Conservation (phyloP, 1,140 invertebrate species). For the Plutomurus gul region DNA sequence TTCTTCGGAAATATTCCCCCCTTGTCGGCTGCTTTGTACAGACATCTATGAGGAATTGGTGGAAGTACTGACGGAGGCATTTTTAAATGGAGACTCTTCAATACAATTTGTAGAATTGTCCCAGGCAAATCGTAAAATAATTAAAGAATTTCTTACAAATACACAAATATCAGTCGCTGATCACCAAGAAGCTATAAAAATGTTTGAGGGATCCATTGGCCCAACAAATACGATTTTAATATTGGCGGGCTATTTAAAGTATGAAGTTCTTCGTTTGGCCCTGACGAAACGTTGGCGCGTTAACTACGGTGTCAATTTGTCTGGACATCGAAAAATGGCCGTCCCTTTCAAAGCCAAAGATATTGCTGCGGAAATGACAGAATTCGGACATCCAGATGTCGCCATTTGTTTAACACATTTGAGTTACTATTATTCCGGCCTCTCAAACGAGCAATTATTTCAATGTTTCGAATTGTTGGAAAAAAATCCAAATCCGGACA, state of each 20-base stretch:
- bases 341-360: constrained; percentile 45
- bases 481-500: background rate
- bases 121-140: background rate
- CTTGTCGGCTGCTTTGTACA: background rate
- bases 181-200: background rate
- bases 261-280: background rate
- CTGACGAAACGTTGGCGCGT: constrained; percentile 43
- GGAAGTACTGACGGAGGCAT: background rate
- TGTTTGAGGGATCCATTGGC: background rate
- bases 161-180: background rate
- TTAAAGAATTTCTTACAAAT: background rate
- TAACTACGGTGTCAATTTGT: constrained; percentile 37
- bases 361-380: constrained; percentile 39
- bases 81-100: background rate
- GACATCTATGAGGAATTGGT: background rate
- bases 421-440: constrained; percentile 24
- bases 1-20: background rate
- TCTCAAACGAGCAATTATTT: background rate
- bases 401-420: constrained; percentile 31
- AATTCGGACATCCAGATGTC: constrained; percentile 45
- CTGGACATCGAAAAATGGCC: constrained; percentile 19
- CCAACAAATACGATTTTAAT: background rate
- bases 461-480: background rate
- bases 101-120: background rate
- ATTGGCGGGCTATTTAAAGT: background rate